These are phyloP conservation scores for Sycobia sp. DNA, from an alignment of 1,140 invertebrate genomes.

Conservation along the genomic window DNA sequence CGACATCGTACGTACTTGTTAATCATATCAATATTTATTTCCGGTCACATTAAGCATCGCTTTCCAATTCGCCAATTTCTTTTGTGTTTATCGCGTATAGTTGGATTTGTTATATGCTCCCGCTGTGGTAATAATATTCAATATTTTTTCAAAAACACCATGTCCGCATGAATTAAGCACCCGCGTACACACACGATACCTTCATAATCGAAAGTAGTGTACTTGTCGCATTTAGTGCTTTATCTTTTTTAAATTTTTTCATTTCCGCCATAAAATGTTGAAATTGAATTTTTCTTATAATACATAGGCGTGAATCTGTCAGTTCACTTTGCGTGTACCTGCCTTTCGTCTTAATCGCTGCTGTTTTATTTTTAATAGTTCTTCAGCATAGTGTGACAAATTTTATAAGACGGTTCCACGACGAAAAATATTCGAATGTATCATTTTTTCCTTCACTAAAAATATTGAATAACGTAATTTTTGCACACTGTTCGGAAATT, in stretches of 20 bases:
- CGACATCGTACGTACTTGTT: constrained; percentile 3
- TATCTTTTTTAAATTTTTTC: background rate
- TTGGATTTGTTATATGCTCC: constrained; percentile 29
- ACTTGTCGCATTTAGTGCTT: background rate
- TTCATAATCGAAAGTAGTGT: background rate
- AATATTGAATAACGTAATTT: background rate
- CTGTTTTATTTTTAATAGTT: background rate
- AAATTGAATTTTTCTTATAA: background rate
- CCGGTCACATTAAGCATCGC: constrained; percentile 10
- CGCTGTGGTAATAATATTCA: constrained; percentile 43
- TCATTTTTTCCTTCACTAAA: background rate
- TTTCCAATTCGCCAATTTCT: constrained; percentile 46
- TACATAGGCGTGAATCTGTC: too few relatives aligned
- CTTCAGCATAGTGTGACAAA: background rate
- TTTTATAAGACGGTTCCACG: background rate
- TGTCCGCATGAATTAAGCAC: background rate
- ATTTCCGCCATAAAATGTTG: background rate
- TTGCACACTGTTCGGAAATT: background rate
- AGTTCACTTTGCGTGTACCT: background rate
- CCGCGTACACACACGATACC: background rate
- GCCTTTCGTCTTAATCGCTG: background rate
- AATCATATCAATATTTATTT: constrained; percentile 34
- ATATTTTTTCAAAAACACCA: background rate
- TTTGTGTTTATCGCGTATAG: constrained; percentile 40
- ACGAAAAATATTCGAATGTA: background rate